A percentile compares a stretch with the other conserved stretches of the same genome.
These are phyloP conservation scores for Chromobotia macracanthus DNA, from an alignment of 2,797 vertebrate species.

Conservation along the genomic window DNA sequence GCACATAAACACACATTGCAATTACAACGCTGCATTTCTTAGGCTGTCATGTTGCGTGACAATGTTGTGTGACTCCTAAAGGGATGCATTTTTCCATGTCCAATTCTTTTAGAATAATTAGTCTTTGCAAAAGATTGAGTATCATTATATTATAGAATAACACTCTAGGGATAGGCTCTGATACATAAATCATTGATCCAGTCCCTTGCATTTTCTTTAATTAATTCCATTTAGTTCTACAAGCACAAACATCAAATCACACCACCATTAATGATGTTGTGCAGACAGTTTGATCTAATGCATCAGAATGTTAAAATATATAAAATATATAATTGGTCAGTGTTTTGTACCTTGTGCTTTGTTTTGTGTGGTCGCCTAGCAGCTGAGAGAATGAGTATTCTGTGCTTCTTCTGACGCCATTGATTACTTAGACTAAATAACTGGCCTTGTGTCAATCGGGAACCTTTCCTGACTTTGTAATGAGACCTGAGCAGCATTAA, in stretches of 20 bases:
- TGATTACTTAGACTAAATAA: constrained; percentile 36
- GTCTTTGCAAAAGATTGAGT: constrained; percentile 6
- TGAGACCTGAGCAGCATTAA: constrained; percentile 22
- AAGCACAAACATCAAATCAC: constrained; percentile 2
- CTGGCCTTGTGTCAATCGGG: constrained; percentile 23
- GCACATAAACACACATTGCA: not conserved
- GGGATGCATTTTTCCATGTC: not conserved
- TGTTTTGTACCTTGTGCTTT: not conserved
- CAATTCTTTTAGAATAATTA: constrained; percentile 10
- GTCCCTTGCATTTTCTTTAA: constrained; percentile 10
- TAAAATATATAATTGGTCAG: not conserved
- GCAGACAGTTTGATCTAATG: not conserved
- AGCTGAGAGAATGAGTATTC: constrained; percentile 9
- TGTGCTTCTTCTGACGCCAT: constrained; percentile 17
- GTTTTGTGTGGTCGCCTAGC: constrained; percentile 14
- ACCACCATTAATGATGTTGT: not conserved
- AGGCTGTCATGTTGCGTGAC: too few species aligned
- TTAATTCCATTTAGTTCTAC: constrained; percentile 7
- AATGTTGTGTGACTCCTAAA: not conserved
- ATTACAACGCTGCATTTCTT: not conserved
- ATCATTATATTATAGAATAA: constrained; percentile 35
- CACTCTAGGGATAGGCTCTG: not conserved
- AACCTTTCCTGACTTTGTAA: constrained; percentile 19
- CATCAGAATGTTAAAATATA: constrained; percentile 4
- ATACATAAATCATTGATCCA: constrained; percentile 17